phyloP scores from a whole-genome alignment of 2,888 invertebrate genomes.

The Macrophya annulata region DNA sequence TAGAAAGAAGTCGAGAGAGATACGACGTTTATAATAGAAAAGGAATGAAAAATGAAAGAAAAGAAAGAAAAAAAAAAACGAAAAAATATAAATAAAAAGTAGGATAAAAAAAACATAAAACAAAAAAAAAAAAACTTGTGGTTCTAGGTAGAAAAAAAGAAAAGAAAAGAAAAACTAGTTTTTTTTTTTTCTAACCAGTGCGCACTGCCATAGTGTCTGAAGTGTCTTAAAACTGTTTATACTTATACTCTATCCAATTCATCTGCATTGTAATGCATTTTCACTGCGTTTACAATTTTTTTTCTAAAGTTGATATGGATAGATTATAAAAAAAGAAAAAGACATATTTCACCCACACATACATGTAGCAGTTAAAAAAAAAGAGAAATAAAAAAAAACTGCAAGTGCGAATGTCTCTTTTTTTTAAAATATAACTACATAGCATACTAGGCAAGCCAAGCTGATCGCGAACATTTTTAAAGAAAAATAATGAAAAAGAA shows the following conservation, averaged over 20 bases:
- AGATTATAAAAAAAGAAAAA: constrained; percentile 18
- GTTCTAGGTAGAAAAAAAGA: constrained; percentile 48
- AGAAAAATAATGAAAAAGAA: not conserved
- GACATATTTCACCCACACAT: constrained; percentile 25
- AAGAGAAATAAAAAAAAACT: constrained; percentile 22
- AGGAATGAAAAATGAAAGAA: constrained; percentile 49
- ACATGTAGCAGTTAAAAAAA: constrained; percentile 5
- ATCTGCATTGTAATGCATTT: constrained; percentile 38
- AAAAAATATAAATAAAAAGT: not conserved
- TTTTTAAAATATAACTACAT: not conserved
- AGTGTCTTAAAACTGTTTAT: constrained; percentile 53
- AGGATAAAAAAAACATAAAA: constrained; percentile 45
- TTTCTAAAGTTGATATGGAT: constrained; percentile 43
- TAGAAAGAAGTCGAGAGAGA: constrained; percentile 55
- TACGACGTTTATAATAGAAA: constrained; percentile 51
- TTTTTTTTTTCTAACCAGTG: constrained; percentile 53
- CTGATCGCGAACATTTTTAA: constrained; percentile 29
- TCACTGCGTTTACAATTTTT: constrained; percentile 27
- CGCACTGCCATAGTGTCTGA: constrained; percentile 56
- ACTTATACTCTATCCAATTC: constrained; percentile 51
- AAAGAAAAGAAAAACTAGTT: constrained; percentile 33
- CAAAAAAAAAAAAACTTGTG: constrained; percentile 39
- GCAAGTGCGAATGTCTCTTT: constrained; percentile 35
- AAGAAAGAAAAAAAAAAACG: constrained; percentile 47
- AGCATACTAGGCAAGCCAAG: constrained; percentile 35